Percentiles rank a stretch among this genome's conserved stretches.
These are phyloP conservation scores for Drosophila austrosaltans DNA, from an alignment of 2,888 invertebrate genomes.

Conservation along the genomic window DNA sequence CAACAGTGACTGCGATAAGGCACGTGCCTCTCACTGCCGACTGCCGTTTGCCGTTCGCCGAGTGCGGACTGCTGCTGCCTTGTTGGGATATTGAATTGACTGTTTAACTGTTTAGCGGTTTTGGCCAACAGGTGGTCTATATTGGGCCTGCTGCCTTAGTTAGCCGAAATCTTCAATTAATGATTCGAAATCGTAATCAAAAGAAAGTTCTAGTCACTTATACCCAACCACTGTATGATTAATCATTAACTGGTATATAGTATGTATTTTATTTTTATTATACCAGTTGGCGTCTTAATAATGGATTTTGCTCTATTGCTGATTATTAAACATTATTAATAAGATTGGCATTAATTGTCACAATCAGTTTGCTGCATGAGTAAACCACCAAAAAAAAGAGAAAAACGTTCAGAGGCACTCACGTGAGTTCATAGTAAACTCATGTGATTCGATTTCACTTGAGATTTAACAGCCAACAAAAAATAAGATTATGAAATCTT, in stretches of 20 bases:
- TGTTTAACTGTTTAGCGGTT: neutral
- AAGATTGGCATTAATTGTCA: neutral
- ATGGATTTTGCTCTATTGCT: neutral
- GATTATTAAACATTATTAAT: too few relatives aligned
- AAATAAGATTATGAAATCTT: neutral
- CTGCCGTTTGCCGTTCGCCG: neutral
- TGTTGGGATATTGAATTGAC: slow-evolving; percentile 11
- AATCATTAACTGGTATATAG: neutral
- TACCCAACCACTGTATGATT: neutral
- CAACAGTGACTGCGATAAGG: slow-evolving; percentile 41
- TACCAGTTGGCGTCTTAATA: neutral
- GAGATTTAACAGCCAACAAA: neutral
- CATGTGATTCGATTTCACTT: neutral
- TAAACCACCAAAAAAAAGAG: neutral
- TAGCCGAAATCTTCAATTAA: neutral
- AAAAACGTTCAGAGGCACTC: neutral
- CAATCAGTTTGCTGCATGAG: neutral
- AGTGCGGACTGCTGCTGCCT: slow-evolving; percentile 4
- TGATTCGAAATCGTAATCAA: slow-evolving; percentile 1
- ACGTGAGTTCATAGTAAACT: slow-evolving; percentile 4
- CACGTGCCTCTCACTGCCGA: slow-evolving; percentile 37
- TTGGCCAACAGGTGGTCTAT: neutral
- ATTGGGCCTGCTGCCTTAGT: neutral
- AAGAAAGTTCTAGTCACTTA: slow-evolving; percentile 1
- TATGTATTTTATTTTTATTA: slow-evolving; percentile 3